Conservation (phyloP, 1,140 invertebrate species). For the Drosophila tristis region DNA sequence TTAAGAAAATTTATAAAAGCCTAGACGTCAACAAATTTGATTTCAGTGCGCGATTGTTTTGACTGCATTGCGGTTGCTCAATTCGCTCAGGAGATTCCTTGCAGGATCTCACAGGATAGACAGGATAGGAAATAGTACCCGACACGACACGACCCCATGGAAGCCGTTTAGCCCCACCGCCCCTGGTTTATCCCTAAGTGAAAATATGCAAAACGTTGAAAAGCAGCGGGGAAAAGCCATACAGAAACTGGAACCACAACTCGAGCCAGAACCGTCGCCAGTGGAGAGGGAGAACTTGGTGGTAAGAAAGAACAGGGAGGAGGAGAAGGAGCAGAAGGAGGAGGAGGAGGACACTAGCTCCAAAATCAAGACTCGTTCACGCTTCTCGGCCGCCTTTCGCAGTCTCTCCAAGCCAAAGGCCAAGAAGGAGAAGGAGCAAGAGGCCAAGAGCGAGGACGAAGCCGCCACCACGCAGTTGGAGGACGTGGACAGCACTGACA, state of each 20-base stretch:
- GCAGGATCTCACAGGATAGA: slow-evolving; percentile 1
- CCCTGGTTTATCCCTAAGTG: slow-evolving; percentile 17
- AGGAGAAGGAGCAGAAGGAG: slow-evolving; percentile 20
- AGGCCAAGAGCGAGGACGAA: slow-evolving; percentile 12
- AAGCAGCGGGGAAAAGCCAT: slow-evolving; percentile 40
- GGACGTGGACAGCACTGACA: slow-evolving; percentile 46
- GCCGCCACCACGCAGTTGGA: slow-evolving; percentile 29
- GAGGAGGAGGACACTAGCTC: slow-evolving; percentile 22
- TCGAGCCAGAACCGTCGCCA: neutral
- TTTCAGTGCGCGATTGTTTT: slow-evolving; percentile 68
- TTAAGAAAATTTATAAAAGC: slow-evolving; percentile 71
- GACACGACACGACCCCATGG: slow-evolving; percentile 22
- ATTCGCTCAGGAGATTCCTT: neutral
- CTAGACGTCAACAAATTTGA: slow-evolving; percentile 35
- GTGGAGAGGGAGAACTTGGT: neutral
- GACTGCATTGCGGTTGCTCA: slow-evolving; percentile 56
- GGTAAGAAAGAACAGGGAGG: neutral
- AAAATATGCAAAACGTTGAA: slow-evolving; percentile 74
- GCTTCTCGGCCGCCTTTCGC: slow-evolving; percentile 77
- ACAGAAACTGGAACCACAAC: slow-evolving; percentile 30
- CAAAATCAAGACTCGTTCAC: slow-evolving; percentile 71
- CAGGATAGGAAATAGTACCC: slow-evolving; percentile 1
- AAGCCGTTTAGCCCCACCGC: slow-evolving; percentile 1
- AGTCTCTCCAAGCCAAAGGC: slow-evolving; percentile 67
- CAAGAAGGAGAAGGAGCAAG: slow-evolving; percentile 50